Percentiles rank a stretch among this genome's conserved stretches.
Evolutionary conservation across 2,888 invertebrate species (phyloP).

Genomic region (Netelia virgata): DNA sequence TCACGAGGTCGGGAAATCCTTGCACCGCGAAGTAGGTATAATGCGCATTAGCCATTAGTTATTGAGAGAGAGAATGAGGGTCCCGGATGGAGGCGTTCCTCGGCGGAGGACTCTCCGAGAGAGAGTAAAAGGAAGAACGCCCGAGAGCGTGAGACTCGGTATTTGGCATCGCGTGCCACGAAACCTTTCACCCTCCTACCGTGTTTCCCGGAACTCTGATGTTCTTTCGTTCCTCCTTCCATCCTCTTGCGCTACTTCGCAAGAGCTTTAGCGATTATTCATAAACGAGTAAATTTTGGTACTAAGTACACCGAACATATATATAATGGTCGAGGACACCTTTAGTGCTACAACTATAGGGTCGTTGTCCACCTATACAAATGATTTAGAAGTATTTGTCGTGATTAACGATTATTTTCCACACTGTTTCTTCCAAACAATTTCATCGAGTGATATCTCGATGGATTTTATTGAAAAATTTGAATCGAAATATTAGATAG

Average conservation of each 20-base stretch:
- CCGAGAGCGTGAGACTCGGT: conserved; percentile 54
- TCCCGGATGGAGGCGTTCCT: conserved; percentile 41
- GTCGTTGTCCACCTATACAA: too few relatives aligned
- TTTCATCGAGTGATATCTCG: too few relatives aligned
- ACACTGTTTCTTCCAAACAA: too few relatives aligned
- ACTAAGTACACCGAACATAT: conserved; percentile 7
- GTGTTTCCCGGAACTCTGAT: conserved; percentile 44
- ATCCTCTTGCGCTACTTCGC: conserved; percentile 26
- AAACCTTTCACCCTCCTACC: conserved; percentile 58
- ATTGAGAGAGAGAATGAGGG: conserved; percentile 62
- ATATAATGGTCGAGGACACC: too few relatives aligned
- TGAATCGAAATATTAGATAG: too few relatives aligned
- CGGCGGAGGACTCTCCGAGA: conserved; percentile 18
- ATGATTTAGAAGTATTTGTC: too few relatives aligned
- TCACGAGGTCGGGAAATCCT: conserved; percentile 49
- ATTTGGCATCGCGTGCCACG: conserved; percentile 57
- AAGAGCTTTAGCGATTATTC: conserved; percentile 62
- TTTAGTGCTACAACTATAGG: too few relatives aligned
- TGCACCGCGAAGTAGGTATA: conserved; percentile 57
- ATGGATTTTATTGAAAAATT: too few relatives aligned
- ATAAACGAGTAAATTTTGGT: conserved; percentile 60
- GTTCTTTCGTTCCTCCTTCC: conserved; percentile 43
- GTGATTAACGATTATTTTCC: too few relatives aligned
- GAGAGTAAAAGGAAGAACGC: conserved; percentile 26
- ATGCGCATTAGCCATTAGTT: conserved; percentile 64